Evolutionary conservation across 2,888 invertebrate species (phyloP).

Genomic region (Dryococelus australis): DNA sequence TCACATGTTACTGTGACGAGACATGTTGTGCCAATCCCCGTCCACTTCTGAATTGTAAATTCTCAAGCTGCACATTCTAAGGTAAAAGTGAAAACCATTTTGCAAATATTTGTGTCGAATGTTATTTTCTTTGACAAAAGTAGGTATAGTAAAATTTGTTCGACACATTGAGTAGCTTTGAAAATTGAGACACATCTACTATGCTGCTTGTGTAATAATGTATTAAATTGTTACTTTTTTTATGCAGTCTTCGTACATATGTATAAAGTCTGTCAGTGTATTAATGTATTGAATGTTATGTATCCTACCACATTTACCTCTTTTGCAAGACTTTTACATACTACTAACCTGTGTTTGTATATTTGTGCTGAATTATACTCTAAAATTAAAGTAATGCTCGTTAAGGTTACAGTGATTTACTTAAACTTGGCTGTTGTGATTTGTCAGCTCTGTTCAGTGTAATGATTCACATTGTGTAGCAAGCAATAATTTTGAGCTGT

Average conservation of each 20-base stretch:
- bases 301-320: not conserved
- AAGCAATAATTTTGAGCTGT: constrained; percentile 16
- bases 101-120: not conserved
- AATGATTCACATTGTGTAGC: not conserved
- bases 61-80: not conserved
- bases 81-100: not conserved
- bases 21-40: not conserved
- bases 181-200: not conserved
- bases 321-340: not conserved
- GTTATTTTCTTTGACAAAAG: not conserved
- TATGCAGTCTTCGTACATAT: not conserved
- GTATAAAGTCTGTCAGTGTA: not conserved
- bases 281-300: not conserved
- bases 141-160: not conserved
- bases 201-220: not conserved
- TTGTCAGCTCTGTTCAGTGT: not conserved
- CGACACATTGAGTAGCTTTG: not conserved
- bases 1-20: not conserved
- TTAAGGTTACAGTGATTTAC: not conserved
- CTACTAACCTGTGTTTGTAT: not conserved
- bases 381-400: not conserved
- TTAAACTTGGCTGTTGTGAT: not conserved
- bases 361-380: not conserved
- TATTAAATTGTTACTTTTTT: not conserved
- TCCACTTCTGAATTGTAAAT: not conserved